Evolutionary conservation across 2,888 invertebrate species (phyloP).

Genomic region (Mythimna ferrago): DNA sequence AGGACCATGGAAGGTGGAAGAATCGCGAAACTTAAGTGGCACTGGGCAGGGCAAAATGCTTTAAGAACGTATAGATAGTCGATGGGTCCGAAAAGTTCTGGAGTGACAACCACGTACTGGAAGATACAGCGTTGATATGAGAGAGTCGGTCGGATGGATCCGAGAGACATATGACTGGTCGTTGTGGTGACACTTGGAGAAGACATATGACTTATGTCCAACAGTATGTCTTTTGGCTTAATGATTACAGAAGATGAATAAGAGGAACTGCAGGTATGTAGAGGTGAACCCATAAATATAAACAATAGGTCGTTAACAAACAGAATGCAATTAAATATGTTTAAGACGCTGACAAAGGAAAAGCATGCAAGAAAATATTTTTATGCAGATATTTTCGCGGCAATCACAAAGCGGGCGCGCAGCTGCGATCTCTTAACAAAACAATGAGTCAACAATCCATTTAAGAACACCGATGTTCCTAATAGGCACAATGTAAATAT

Average conservation of each 20-base stretch:
- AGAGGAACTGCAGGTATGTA: no score
- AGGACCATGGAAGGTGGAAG: not conserved
- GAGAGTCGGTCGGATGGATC: no score
- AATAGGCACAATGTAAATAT: constrained; percentile 67
- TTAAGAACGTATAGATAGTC: no score
- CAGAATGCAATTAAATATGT: constrained; percentile 29
- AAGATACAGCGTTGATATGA: no score
- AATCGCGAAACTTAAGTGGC: not conserved
- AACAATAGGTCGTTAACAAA: constrained; percentile 28
- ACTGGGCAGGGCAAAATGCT: no score
- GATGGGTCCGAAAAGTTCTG: no score
- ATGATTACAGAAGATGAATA: no score
- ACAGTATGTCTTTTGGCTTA: no score
- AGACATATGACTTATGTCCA: no score
- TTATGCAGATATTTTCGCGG: constrained; percentile 46
- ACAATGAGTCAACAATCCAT: constrained; percentile 65
- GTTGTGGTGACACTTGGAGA: no score
- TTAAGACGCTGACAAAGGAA: constrained; percentile 35
- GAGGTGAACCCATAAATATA: not conserved
- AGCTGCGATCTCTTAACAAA: constrained; percentile 61
- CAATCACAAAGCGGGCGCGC: constrained; percentile 52
- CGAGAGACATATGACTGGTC: no score
- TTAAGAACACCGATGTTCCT: constrained; percentile 62
- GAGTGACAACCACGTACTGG: no score
- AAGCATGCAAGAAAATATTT: constrained; percentile 52